Base-by-base conservation (phyloP, 2,888 invertebrate genomes). In the Sphaerophoria rueppellii region DNA sequence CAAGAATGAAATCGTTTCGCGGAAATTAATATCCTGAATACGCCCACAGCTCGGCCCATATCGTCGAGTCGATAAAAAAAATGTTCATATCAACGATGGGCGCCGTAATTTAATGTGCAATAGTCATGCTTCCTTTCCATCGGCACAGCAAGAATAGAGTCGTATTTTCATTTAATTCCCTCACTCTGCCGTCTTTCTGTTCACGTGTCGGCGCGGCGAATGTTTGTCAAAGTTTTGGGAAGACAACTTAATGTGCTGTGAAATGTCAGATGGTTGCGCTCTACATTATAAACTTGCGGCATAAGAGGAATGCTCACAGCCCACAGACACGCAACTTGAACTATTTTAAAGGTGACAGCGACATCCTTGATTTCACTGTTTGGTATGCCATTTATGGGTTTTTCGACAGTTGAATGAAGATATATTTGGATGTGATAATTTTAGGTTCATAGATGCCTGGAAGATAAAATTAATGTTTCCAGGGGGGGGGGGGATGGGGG, bases 201-300 rank as follows among this genome's bases (percentile, higher is more conserved):
- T 24, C 34, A 37, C 9, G 14, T 40, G 7, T 4, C n/a, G 1
- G 9, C 32, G 5, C 40, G 54, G 37, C 37, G n/a, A n/a, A 52
- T n/a, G 9, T 52, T 24, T 67, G 67, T 82, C 82, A 43, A 74
- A 78, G 35, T 65, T 70, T 82, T 34, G 14, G 48, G 24, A 57
- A 78, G 78, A 78, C 70, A 82, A 74, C 79, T 83, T 75, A 75
- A 79, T 79, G 75, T 61, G 74, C 71, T 80, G 83, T 75, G 80
- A 79, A 79, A 67, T 82, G 71, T 79, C 79, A 75, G 75, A 69
- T 83, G 83, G 67, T 40, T 24, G 24, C 24, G 24, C 24, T 24
- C 24, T 24, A 24, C 2, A 24, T 24, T 24, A 24, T 24, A 24
- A 24, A 24, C 24, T 24, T 24, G 24, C 24, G 24, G 24, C 69